Evolutionary conservation across 2,888 invertebrate genomes (phyloP), one percentile per base, ranked within the genome.

Genomic region (Pseudoips prasinana): DNA sequence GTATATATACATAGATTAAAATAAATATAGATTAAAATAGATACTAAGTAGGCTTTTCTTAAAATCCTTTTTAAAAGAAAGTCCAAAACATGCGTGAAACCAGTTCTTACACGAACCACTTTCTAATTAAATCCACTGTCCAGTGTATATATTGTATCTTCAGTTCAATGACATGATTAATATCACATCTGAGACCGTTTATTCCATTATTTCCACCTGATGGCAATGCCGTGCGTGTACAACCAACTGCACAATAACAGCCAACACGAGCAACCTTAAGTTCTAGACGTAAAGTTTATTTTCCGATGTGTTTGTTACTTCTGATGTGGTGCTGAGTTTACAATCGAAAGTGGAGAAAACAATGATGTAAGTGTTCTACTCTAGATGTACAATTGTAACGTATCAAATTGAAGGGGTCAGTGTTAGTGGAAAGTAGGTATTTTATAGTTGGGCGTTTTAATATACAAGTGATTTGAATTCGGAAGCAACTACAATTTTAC

Each of bases 281-380:
- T 3, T 2, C 3, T 14, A 14, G 14, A 14, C 5, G 2, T 14
- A 14, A 14, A 5, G 14, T 14, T 14, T 2, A 14, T 14, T 14
- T 14, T 14, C 3, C 5, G 14, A 3, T 33, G 40, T 40, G 10
- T n/a, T 25, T 32, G 26, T 6, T n/a, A 4, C 22, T 46, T 33
- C 22, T 29, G 29, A 57, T 65, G 44, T 52, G 67, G 61, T 65
- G 72, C 40, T 45, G 48, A 61, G 55, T 67, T 69, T 67, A 69
- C 77, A 81, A 83, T 73, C 71, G 83, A 83, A 83, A 83, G 81
- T 73, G 60, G 80, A 61, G 82, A 82, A 80, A 83, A 79, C 71
- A 72, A 72, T 75, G 73, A 74, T 65, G 74, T 53, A 74, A 75
- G 41, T 41, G 51, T 47, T 65, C 60, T 61, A 64, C 62, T 72